Base-by-base conservation (phyloP, 2,797 vertebrate genomes). In the Pseudomugil gertrudae region DNA sequence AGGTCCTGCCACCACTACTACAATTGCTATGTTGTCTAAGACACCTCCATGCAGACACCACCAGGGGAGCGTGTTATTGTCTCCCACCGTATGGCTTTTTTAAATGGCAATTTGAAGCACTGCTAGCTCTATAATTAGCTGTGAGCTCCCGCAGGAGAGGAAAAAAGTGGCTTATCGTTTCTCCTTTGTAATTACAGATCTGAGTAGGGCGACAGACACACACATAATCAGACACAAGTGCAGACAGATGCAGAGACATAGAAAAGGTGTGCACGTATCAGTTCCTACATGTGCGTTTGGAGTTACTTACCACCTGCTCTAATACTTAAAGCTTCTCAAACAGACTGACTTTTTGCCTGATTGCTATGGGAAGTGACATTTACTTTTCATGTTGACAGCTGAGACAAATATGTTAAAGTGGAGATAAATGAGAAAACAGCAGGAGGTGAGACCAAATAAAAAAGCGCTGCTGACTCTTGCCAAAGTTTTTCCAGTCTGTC, bases 21-120 rank as follows among this genome's bases (percentile, higher is more conserved):
- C 54, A 59, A 13, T 62, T 54, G 23, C 61, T 53, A 30, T 70
- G 30, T 66, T 43, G 32, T 74, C 63, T 54, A 63, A 70, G 81
- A 71, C 71, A 80, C 84, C 74, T 79, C 69, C 60, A 60, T 60
- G 74, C 82, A 83, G 80, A 86, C 87, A 80, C 87, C 80, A 84
- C 85, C 87, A 77, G 78, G 90, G 88, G 88, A 92, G 83, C 84
- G 82, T 90, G 86, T 91, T 89, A 90, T 91, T 93, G 90, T 93
- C 89, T 92, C 88, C 84, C 90, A 86, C 89, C 88, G 88, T 93
- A 92, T 90, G 89, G 88, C 86, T 93, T 88, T 91, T 93, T 89
- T 92, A 93, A 93, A 93, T 91, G 90, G 90, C 91, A 93, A 93
- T 94, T 93, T 94, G 90, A 93, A 90, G 93, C 93, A 93, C 91